These are phyloP conservation scores for Etheostoma perlongum DNA, from an alignment of 2,797 vertebrate species.

Conservation along the genomic window DNA sequence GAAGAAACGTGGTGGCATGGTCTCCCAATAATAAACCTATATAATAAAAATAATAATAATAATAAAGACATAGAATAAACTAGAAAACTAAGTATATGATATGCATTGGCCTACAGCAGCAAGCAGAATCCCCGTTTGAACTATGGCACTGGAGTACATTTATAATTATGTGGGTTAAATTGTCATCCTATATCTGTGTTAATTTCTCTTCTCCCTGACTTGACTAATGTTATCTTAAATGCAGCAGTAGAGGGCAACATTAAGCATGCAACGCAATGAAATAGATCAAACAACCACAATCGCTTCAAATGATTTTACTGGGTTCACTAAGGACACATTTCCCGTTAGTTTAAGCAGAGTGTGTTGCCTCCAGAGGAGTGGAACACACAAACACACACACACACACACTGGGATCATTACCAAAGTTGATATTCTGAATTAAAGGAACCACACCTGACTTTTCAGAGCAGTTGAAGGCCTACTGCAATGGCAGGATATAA, in stretches of 20 bases:
- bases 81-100: not conserved
- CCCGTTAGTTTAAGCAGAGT: not conserved
- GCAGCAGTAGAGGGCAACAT: not conserved
- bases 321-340: conserved; percentile 25
- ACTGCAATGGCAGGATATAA: conserved; percentile 8
- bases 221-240: not conserved
- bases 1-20: not conserved
- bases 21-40: not conserved
- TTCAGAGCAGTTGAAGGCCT: conserved; percentile 17
- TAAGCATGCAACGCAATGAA: not conserved
- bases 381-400: not conserved
- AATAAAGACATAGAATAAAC: not conserved
- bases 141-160: not conserved
- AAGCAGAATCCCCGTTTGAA: not conserved
- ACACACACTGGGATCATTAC: not conserved
- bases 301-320: not conserved
- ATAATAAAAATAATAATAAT: no score
- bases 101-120: no score
- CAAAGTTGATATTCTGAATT: conserved; percentile 45
- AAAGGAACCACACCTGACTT: conserved; percentile 48
- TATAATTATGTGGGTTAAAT: not conserved
- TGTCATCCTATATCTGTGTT: not conserved
- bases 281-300: not conserved
- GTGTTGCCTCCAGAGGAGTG: conserved; percentile 14
- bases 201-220: not conserved